phyloP scores from a whole-genome alignment of 2,797 vertebrate species.

The Acomys russatus region DNA sequence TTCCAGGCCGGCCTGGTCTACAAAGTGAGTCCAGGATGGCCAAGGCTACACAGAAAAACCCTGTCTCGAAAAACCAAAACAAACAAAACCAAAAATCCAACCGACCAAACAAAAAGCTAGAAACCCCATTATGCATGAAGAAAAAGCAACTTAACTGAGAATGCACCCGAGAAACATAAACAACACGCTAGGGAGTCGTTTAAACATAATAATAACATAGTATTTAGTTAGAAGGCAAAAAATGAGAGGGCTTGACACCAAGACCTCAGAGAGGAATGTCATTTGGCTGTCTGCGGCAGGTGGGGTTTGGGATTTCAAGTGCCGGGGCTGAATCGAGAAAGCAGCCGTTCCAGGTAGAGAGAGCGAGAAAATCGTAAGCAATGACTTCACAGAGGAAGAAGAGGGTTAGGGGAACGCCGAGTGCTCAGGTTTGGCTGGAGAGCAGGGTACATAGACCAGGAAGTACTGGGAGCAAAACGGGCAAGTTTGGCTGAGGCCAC shows the following conservation, averaged over 20 bases:
- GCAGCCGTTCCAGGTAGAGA: constrained; percentile 10
- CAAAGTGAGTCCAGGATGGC: too few species aligned
- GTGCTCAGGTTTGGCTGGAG: constrained; percentile 44
- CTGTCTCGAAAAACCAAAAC: too few species aligned
- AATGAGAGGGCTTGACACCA: not conserved
- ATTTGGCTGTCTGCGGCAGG: not conserved
- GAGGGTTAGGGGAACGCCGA: not conserved
- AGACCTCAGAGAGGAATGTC: constrained; percentile 2
- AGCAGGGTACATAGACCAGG: constrained; percentile 1
- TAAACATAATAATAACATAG: constrained; percentile 8
- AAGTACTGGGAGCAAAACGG: not conserved
- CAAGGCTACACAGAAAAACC: too few species aligned
- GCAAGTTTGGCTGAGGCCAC: not conserved
- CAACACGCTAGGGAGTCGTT: not conserved
- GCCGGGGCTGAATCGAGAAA: not conserved
- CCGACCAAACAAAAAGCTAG: too few species aligned
- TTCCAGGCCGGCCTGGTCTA: too few species aligned
- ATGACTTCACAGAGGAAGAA: not conserved
- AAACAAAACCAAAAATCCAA: too few species aligned
- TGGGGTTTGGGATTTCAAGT: not conserved
- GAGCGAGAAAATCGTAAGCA: not conserved
- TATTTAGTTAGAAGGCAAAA: not conserved
- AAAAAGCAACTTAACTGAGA: constrained; percentile 21
- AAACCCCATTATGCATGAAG: not conserved
- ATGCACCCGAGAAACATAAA: not conserved